Conservation (phyloP, 2,888 invertebrate genomes). For the Selenia dentaria region DNA sequence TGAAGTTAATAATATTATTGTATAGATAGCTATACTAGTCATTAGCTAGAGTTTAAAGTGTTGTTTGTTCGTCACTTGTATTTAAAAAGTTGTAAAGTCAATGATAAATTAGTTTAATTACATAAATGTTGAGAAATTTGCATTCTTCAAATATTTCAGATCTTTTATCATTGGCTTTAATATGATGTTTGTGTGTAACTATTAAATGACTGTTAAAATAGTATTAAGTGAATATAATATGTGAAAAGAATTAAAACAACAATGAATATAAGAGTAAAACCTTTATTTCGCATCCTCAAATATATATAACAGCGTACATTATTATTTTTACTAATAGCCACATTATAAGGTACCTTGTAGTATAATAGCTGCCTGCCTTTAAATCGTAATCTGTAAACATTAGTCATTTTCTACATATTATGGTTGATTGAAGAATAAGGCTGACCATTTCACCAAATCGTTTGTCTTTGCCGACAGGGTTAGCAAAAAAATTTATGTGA, state of each 20-base stretch:
- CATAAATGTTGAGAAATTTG: constrained; percentile 1
- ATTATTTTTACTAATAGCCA: no score
- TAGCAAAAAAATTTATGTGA: constrained; percentile 47
- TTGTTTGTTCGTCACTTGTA: no score
- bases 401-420: constrained; percentile 45
- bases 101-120: neutral
- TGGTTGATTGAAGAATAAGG: constrained; percentile 58
- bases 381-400: constrained; percentile 39
- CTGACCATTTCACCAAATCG: constrained; percentile 34
- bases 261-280: constrained; percentile 46
- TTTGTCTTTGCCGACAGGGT: constrained; percentile 55
- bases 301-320: no score
- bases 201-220: constrained; percentile 64
- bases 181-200: constrained; percentile 47
- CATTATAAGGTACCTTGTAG: no score
- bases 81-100: constrained; percentile 16
- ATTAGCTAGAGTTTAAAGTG: constrained; percentile 72
- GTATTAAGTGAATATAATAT: constrained; percentile 47
- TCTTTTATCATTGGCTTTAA: constrained; percentile 41
- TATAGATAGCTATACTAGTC: constrained; percentile 81
- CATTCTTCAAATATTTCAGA: neutral
- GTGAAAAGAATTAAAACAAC: constrained; percentile 56
- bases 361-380: no score
- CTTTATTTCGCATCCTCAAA: constrained; percentile 22
- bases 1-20: constrained; percentile 56